Percentiles rank a stretch among this genome's conserved stretches.
Conservation (phyloP, 2,888 invertebrate species). For the Cheilosia vulpina region DNA sequence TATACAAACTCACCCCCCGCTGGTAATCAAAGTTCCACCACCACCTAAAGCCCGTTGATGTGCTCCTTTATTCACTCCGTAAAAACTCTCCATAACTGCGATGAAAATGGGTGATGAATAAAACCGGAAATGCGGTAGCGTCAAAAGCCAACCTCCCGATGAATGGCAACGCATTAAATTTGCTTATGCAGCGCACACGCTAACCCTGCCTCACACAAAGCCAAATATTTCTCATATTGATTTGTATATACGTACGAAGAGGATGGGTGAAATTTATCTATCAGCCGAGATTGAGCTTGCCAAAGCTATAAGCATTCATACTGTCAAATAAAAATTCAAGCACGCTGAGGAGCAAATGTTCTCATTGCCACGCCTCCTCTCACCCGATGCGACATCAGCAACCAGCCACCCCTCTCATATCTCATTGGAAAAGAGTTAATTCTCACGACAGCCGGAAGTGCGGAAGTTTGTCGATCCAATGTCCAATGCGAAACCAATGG, state of each 20-base stretch:
- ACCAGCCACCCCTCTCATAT: no score
- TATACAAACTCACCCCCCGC: background rate
- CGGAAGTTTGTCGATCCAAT: conserved; percentile 21
- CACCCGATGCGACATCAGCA: background rate
- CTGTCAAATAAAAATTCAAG: conserved; percentile 31
- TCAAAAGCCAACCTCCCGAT: conserved; percentile 16
- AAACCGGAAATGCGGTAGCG: conserved; percentile 15
- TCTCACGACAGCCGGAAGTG: background rate
- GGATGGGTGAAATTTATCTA: conserved; percentile 36
- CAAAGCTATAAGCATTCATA: conserved; percentile 57
- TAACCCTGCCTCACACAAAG: background rate
- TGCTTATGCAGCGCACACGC: conserved; percentile 2
- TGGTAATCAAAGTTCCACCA: background rate
- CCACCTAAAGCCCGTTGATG: conserved; percentile 14
- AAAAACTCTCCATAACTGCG: background rate
- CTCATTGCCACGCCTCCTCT: conserved; percentile 3
- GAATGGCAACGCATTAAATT: conserved; percentile 53
- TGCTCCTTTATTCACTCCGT: background rate
- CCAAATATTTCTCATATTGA: conserved; percentile 52
- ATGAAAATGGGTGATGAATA: conserved; percentile 23
- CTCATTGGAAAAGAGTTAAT: conserved; percentile 1
- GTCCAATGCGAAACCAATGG: conserved; percentile 37
- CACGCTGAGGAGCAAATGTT: background rate
- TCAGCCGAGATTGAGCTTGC: conserved; percentile 50
- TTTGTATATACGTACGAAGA: background rate